These are phyloP conservation scores for Ictalurus punctatus DNA, from an alignment of 2,113 vertebrate species.

Conservation along the genomic window DNA sequence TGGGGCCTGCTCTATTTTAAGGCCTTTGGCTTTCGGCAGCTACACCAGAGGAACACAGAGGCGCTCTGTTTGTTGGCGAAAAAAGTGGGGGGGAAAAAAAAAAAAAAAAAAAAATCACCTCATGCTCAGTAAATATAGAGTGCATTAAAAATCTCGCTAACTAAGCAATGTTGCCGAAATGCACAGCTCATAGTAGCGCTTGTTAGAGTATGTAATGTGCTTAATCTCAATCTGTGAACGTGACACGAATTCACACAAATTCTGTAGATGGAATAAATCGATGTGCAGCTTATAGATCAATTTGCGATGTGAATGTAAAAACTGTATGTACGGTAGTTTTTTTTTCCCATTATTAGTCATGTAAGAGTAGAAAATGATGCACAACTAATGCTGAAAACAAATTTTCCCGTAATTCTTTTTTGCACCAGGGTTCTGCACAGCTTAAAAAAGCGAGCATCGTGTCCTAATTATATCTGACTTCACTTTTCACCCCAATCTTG, in stretches of 20 bases:
- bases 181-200: background rate
- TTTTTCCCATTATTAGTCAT: background rate
- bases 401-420: background rate
- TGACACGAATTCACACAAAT: background rate
- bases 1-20: slow-evolving; percentile 43
- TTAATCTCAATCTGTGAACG: background rate
- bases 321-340: background rate
- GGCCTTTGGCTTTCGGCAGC: slow-evolving; percentile 31
- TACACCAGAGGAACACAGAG: slow-evolving; percentile 38
- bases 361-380: background rate
- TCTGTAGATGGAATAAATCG: background rate
- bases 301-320: background rate
- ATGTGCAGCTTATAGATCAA: background rate
- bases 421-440: background rate
- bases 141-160: slow-evolving; percentile 29
- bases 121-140: slow-evolving; percentile 27
- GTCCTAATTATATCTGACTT: background rate
- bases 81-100: background rate
- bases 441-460: background rate
- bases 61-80: slow-evolving; percentile 26
- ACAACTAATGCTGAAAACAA: background rate
- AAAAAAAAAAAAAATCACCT: background rate
- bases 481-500: background rate
- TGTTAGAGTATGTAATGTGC: background rate
- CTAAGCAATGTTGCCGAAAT: slow-evolving; percentile 23